Percentiles rank a stretch among this genome's conserved stretches.
Evolutionary conservation across 2,888 invertebrate species (phyloP).

Genomic region (Stenchaetothrips biformis): DNA sequence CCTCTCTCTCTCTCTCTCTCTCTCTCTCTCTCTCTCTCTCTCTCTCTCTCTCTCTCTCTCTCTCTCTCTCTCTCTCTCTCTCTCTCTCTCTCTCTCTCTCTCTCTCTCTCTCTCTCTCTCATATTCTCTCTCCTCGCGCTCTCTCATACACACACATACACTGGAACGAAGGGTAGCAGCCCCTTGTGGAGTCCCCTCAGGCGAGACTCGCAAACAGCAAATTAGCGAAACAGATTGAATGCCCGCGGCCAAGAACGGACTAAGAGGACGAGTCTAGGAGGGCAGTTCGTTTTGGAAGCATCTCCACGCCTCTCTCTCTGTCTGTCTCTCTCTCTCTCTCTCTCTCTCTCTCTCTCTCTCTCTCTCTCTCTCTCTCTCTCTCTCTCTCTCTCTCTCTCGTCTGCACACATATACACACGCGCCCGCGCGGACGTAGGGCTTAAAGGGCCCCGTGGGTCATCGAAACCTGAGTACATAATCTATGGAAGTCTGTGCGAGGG

Average conservation of each 20-base stretch:
- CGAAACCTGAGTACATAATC: too few species aligned
- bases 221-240: slow-evolving; percentile 15
- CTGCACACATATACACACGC: background rate
- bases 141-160: too few species aligned
- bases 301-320: background rate
- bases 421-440: background rate
- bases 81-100: slow-evolving; percentile 10
- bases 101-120: background rate
- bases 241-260: background rate
- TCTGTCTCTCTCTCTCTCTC: background rate
- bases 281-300: background rate
- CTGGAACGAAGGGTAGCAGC: too few species aligned
- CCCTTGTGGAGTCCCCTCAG: background rate
- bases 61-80: slow-evolving; percentile 6
- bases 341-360: background rate
- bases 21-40: background rate
- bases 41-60: slow-evolving; percentile 2
- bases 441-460: too few species aligned
- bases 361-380: background rate
- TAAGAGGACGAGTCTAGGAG: background rate
- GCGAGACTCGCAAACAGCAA: slow-evolving; percentile 19
- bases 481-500: too few species aligned
- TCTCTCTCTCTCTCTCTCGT: background rate
- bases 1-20: slow-evolving; percentile 6
- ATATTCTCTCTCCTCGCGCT: background rate